Percentiles rank a stretch among this genome's conserved stretches.
Evolutionary conservation across 2,113 vertebrate species (phyloP).

Genomic region (Chrysochloris asiatica): DNA sequence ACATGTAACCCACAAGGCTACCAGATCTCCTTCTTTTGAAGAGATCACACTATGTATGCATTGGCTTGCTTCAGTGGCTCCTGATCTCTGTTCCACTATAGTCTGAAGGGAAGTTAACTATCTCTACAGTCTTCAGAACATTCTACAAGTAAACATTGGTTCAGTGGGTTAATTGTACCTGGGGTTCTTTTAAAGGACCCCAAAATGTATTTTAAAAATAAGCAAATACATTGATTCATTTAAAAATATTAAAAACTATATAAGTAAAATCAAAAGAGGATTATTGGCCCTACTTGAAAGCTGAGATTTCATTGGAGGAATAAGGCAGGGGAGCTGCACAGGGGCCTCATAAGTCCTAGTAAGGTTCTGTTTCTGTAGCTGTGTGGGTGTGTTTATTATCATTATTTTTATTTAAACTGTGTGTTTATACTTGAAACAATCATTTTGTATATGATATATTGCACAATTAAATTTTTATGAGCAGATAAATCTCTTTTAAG

Average conservation of each 20-base stretch:
- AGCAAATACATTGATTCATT: neutral
- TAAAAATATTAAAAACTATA: neutral
- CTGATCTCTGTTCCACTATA: neutral
- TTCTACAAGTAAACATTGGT: neutral
- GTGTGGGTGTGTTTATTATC: neutral
- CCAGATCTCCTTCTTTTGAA: no score
- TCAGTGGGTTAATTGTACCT: neutral
- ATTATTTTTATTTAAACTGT: constrained; percentile 7
- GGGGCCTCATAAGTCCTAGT: neutral
- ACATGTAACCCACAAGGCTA: no score
- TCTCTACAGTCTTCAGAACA: neutral
- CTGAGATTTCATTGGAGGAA: neutral
- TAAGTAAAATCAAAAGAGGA: neutral
- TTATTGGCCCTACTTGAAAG: neutral
- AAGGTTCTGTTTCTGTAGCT: neutral
- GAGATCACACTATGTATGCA: neutral
- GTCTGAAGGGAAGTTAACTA: neutral
- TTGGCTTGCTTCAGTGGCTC: neutral
- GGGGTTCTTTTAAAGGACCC: neutral
- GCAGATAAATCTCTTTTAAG: neutral
- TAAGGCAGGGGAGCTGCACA: neutral
- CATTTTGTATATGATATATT: neutral
- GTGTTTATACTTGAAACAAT: neutral
- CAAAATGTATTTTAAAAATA: neutral
- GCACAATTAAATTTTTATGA: neutral